These are phyloP conservation scores for Acanthis flammea DNA, from an alignment of 2,797 vertebrate genomes.

Conservation along the genomic window DNA sequence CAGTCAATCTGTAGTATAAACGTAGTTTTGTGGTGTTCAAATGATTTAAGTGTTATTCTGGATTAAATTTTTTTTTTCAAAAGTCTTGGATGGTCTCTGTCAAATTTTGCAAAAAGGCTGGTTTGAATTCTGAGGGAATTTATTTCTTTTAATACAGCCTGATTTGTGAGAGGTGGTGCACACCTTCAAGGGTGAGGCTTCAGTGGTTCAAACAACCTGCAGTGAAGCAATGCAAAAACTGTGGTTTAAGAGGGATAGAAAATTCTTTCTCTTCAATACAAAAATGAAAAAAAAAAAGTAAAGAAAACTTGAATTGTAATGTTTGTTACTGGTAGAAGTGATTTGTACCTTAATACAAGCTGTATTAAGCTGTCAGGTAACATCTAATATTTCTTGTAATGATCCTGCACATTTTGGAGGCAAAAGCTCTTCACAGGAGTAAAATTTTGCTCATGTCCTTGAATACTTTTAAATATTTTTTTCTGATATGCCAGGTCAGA, in stretches of 20 bases:
- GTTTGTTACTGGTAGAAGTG: neutral
- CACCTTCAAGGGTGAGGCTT: neutral
- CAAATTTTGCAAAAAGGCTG: neutral
- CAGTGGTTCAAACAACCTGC: rapidly evolving
- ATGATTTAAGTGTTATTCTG: neutral
- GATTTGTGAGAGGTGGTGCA: neutral
- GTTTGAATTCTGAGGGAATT: neutral
- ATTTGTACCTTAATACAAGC: neutral
- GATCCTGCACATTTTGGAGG: neutral
- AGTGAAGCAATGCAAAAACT: neutral
- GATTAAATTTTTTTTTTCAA: neutral
- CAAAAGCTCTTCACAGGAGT: neutral
- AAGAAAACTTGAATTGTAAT: neutral
- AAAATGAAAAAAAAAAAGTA: neutral
- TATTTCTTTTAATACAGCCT: neutral
- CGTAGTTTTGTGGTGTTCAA: neutral
- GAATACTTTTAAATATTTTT: neutral
- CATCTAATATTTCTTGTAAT: neutral
- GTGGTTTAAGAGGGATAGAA: neutral
- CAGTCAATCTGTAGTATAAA: neutral
- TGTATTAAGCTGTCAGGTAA: neutral
- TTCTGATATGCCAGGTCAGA: neutral
- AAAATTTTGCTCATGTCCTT: neutral
- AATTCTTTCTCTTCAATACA: neutral
- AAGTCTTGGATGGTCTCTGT: neutral